Conservation (phyloP, 2,113 vertebrate species). For the Dicentrarchus labrax region DNA sequence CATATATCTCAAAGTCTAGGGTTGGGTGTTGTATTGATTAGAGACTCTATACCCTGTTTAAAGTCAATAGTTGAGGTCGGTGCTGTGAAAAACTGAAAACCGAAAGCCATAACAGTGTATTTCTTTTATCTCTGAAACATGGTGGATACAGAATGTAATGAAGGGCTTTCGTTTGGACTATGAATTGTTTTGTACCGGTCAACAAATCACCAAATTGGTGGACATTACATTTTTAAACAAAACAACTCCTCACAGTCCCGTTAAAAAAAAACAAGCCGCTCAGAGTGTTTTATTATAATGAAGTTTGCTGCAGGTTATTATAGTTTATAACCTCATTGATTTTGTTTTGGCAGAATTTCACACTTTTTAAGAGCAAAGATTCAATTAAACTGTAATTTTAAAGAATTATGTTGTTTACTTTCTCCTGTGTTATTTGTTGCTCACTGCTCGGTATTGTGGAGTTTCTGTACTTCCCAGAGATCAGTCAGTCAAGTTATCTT, state of each 20-base stretch:
- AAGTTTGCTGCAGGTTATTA: conserved; percentile 11
- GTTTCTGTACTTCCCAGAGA: not conserved
- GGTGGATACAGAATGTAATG: too few species aligned
- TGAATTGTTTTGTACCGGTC: not conserved
- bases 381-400: not conserved
- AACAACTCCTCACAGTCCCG: not conserved
- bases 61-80: not conserved
- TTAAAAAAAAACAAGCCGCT: not conserved
- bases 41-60: not conserved
- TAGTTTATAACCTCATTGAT: conserved; percentile 25
- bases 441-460: not conserved
- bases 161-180: too few species aligned
- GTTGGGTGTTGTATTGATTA: not conserved
- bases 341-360: conserved; percentile 4
- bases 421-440: not conserved
- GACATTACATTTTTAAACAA: not conserved
- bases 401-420: not conserved
- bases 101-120: too few species aligned
- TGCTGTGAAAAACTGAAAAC: not conserved
- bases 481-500: too few species aligned
- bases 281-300: conserved; percentile 22
- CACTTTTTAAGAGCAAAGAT: conserved; percentile 8
- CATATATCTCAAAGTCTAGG: not conserved
- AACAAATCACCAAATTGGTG: not conserved
- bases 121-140: not conserved